phyloP scores from a whole-genome alignment of 2,113 vertebrate species.

The Nymphicus hollandicus region DNA sequence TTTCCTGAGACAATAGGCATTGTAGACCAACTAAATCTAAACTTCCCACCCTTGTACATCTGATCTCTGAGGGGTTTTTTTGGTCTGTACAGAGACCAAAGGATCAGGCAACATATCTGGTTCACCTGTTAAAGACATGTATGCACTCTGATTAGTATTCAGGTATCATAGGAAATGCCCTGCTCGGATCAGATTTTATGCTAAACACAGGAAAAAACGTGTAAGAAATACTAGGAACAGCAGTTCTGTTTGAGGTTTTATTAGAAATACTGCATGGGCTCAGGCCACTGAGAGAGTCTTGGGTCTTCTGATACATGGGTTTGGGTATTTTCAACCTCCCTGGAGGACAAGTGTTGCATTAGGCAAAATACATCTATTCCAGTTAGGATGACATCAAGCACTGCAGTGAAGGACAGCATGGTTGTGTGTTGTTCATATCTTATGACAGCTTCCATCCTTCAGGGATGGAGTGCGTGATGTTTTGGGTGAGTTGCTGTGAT shows the following conservation, averaged over 20 bases:
- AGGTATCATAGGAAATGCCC: background rate
- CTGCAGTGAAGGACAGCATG: accelerated
- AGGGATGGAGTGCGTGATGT: background rate
- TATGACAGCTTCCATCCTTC: background rate
- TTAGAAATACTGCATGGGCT: background rate
- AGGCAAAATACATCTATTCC: background rate
- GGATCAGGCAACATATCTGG: background rate
- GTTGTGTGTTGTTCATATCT: background rate
- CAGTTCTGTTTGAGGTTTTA: background rate
- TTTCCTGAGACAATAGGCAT: background rate
- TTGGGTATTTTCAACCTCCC: background rate
- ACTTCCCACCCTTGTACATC: background rate
- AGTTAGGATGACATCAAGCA: background rate
- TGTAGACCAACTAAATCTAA: background rate
- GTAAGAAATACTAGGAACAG: background rate
- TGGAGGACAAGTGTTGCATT: accelerated
- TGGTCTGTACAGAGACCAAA: background rate
- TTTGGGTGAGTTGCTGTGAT: background rate
- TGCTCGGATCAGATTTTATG: background rate
- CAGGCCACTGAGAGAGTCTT: accelerated
- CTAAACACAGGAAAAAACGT: background rate
- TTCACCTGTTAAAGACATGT: background rate
- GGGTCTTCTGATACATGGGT: background rate
- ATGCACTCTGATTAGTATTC: background rate
- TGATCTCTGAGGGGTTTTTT: background rate